A percentile compares a stretch with the other conserved stretches of the same genome.
Evolutionary conservation across 1,140 invertebrate species (phyloP).

Genomic region (Drosophila ananassae): DNA sequence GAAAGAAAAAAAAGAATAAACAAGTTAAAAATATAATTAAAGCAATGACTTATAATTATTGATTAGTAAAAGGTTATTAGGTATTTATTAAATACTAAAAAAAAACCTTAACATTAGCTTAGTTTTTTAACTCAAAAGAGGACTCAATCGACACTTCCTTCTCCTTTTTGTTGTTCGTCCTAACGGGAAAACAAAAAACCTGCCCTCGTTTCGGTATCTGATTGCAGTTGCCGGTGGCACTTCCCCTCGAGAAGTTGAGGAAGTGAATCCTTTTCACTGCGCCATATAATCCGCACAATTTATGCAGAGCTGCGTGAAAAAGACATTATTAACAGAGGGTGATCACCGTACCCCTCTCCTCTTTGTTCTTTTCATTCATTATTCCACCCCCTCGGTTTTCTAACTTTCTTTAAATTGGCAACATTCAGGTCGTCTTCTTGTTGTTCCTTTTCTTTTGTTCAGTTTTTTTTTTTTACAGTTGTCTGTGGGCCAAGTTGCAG

Average conservation of each 20-base stretch:
- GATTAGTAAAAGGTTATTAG: too few species aligned
- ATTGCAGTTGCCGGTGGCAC: conserved; percentile 23
- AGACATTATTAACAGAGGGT: conserved; percentile 30
- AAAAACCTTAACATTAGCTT: too few species aligned
- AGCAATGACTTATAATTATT: too few species aligned
- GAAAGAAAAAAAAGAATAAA: too few species aligned
- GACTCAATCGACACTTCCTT: conserved; percentile 12
- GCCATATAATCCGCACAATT: conserved; percentile 77
- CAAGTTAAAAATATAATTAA: too few species aligned
- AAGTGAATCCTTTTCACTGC: conserved; percentile 77
- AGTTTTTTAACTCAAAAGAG: too few species aligned
- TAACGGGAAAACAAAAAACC: conserved; percentile 19
- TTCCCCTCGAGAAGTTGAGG: conserved; percentile 31
- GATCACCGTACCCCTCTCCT: conserved; percentile 2
- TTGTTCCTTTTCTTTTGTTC: conserved; percentile 2
- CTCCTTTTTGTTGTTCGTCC: not conserved
- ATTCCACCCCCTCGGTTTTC: conserved; percentile 38
- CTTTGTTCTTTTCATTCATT: conserved; percentile 11
- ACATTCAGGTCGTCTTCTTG: conserved; percentile 39
- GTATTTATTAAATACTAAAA: too few species aligned
- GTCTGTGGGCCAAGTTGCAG: conserved; percentile 44
- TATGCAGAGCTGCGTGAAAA: conserved; percentile 69
- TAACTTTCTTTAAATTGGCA: conserved; percentile 73
- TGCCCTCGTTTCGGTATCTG: conserved; percentile 62
- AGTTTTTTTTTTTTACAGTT: not conserved